These are phyloP conservation scores for Antechinus stuartii DNA, from an alignment of 2,113 vertebrate genomes.

Conservation along the genomic window DNA sequence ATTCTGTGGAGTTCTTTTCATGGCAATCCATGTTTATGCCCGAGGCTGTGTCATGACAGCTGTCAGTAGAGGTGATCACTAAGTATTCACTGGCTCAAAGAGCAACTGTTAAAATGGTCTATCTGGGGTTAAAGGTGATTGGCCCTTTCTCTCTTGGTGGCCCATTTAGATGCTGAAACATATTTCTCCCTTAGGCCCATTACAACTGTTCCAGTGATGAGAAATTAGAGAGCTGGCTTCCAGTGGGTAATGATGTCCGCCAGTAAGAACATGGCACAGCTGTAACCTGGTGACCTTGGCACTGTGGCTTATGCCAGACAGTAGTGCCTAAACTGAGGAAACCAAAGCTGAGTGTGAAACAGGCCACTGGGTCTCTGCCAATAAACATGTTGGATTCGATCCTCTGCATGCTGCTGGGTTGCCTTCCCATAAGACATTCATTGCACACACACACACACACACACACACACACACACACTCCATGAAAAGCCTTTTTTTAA, in stretches of 20 bases:
- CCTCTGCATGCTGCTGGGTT: constrained; percentile 41
- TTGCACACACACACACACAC: background rate
- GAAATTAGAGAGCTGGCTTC: background rate
- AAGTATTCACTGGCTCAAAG: constrained; percentile 56
- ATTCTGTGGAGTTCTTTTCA: constrained; percentile 41
- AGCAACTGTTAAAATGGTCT: constrained; percentile 23
- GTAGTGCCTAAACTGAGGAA: background rate
- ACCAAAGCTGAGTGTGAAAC: background rate
- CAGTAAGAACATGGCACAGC: background rate
- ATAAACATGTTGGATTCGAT: background rate
- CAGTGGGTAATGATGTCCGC: background rate
- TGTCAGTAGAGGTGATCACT: constrained; percentile 28
- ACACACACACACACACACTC: background rate
- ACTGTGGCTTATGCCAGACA: background rate
- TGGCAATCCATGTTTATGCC: constrained; percentile 20
- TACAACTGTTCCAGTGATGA: constrained; percentile 4
- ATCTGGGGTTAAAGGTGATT: constrained; percentile 38
- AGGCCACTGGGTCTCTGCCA: constrained; percentile 14
- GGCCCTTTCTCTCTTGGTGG: constrained; percentile 58
- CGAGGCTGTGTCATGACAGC: constrained; percentile 64
- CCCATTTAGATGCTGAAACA: constrained; percentile 39
- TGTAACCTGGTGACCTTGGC: background rate
- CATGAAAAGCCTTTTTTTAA: constrained; percentile 53
- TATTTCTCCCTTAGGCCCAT: constrained; percentile 23
- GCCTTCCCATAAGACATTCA: constrained; percentile 45